Evolutionary conservation across 92 coral and sea anemone species (phyloP).

Genomic region (Bergia sp.): DNA sequence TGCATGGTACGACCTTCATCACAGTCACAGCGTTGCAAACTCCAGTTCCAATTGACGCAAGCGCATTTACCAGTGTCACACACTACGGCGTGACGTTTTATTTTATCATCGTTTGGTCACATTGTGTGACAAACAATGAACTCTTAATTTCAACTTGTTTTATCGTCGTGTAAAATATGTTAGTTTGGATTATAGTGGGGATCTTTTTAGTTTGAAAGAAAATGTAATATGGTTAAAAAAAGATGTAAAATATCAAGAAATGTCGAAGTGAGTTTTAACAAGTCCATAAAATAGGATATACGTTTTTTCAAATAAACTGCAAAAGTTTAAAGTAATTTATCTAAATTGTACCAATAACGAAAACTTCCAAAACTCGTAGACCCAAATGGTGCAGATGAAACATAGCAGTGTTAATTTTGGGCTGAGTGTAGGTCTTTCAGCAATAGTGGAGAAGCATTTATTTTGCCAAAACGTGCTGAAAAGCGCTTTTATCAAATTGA

Average conservation of each 20-base stretch:
- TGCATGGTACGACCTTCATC: background rate
- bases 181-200: background rate
- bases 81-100: background rate
- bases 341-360: background rate
- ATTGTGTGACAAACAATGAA: background rate
- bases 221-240: background rate
- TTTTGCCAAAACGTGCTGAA: background rate
- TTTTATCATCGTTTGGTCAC: background rate
- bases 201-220: background rate
- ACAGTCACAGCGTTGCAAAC: background rate
- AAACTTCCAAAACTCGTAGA: background rate
- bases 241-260: conserved; percentile 2
- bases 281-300: background rate
- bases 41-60: background rate
- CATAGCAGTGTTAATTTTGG: background rate
- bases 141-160: background rate
- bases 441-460: background rate
- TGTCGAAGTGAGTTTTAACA: background rate
- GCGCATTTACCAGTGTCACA: background rate
- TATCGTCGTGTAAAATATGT: background rate
- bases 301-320: conserved; percentile 10
- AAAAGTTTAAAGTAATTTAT: conserved; percentile 1
- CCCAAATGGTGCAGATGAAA: background rate
- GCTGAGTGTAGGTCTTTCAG: background rate
- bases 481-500: background rate